Evolutionary conservation across 2,113 vertebrate species (phyloP).

Genomic region (Chamaea fasciata): DNA sequence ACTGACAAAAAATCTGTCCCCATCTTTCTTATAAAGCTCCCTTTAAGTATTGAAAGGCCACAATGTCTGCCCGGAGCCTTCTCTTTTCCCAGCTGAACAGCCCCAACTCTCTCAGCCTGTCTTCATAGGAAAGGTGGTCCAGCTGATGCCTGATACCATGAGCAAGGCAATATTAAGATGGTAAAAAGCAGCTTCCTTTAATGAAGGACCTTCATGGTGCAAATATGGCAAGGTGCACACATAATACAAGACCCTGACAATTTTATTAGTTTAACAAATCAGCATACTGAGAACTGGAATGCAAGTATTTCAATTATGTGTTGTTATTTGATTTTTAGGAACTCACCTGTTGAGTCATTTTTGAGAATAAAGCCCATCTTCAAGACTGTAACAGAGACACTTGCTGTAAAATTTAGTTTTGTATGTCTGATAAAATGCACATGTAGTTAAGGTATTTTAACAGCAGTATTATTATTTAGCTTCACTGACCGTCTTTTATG

Average conservation of each 20-base stretch:
- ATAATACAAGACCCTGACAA: neutral
- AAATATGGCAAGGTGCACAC: neutral
- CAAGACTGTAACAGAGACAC: neutral
- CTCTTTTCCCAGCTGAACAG: neutral
- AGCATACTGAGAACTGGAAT: neutral
- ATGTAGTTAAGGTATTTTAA: neutral
- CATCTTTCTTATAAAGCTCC: neutral
- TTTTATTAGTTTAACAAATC: neutral
- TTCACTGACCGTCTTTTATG: neutral
- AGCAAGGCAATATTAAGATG: neutral
- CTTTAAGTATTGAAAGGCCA: neutral
- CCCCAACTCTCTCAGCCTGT: neutral
- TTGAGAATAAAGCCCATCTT: neutral
- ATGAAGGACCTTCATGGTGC: neutral
- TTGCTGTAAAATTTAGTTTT: neutral
- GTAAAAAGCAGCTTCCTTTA: neutral
- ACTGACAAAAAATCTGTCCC: neutral
- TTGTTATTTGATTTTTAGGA: neutral
- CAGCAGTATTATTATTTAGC: neutral
- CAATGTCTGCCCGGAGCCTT: neutral
- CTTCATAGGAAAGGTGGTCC: neutral
- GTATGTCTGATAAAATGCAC: neutral
- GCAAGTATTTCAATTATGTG: neutral
- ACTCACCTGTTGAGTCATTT: neutral
- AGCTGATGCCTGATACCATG: neutral